Percentiles rank a stretch among this genome's conserved stretches.
phyloP scores from a whole-genome alignment of 2,797 vertebrate species.

The Rhynchonycteris naso region DNA sequence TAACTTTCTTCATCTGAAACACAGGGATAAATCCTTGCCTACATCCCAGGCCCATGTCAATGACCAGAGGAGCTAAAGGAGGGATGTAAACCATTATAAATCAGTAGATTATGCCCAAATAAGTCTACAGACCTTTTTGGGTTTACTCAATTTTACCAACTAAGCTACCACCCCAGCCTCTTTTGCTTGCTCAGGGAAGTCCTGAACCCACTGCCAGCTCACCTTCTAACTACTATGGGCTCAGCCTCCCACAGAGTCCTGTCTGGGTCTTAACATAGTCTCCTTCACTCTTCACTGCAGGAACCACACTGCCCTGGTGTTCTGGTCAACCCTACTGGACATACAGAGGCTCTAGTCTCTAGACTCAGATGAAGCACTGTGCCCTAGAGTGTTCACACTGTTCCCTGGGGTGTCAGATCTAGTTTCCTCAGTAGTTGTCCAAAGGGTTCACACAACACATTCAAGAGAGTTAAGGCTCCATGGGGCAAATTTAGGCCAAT shows the following conservation, averaged over 20 bases:
- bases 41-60: not conserved
- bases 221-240: not conserved
- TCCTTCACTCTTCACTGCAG: not conserved
- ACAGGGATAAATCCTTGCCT: not conserved
- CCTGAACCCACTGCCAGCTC: too few species aligned
- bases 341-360: not conserved
- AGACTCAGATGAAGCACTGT: not conserved
- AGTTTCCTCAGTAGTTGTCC: not conserved
- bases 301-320: not conserved
- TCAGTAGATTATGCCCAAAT: not conserved
- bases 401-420: not conserved
- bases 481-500: not conserved
- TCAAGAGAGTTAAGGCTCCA: not conserved
- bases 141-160: not conserved
- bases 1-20: constrained; percentile 6
- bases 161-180: not conserved
- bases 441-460: not conserved
- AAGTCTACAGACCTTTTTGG: not conserved
- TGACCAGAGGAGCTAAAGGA: not conserved
- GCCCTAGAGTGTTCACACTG: not conserved
- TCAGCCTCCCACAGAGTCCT: not conserved
- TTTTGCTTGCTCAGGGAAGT: not conserved
- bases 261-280: too few species aligned
- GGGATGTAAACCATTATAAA: not conserved
- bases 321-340: not conserved